Evolutionary conservation across 2,113 vertebrate species (phyloP).

Genomic region (Uria lomvia): DNA sequence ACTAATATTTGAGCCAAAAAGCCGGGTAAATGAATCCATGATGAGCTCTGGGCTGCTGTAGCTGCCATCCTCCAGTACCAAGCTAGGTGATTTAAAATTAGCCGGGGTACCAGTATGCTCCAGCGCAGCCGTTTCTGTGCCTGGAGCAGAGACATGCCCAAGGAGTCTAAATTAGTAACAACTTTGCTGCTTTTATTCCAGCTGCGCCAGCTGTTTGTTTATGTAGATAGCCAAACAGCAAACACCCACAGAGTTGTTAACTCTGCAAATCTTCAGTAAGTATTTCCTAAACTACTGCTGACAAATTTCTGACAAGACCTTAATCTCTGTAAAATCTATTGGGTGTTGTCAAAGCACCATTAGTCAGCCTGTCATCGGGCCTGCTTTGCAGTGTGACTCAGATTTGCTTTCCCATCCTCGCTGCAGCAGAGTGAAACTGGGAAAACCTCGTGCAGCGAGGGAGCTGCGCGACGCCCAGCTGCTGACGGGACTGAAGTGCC

Average conservation of each 20-base stretch:
- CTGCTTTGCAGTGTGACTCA: background rate
- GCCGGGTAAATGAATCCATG: background rate
- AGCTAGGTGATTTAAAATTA: background rate
- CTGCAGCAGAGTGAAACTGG: background rate
- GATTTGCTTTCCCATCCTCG: background rate
- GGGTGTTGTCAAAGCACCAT: conserved; percentile 31
- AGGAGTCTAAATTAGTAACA: background rate
- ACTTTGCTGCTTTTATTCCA: conserved; percentile 22
- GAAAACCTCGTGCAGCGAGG: background rate
- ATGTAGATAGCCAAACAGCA: conserved; percentile 15
- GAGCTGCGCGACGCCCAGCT: accelerated
- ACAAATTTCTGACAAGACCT: conserved; percentile 40
- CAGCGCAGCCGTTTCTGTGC: background rate
- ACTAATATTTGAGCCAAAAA: background rate
- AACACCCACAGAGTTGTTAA: conserved; percentile 27
- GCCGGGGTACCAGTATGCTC: background rate
- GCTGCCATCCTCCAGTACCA: background rate
- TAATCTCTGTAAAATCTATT: conserved; percentile 1
- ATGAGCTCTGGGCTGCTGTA: background rate
- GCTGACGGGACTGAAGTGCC: background rate
- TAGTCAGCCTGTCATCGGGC: conserved; percentile 30
- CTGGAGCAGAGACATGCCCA: background rate
- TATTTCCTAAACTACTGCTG: conserved; percentile 46
- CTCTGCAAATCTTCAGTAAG: conserved; percentile 44
- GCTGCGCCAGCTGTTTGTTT: conserved; percentile 48